These are phyloP conservation scores for Chelidonichthys spinosus DNA, from an alignment of 2,797 vertebrate genomes.

Conservation along the genomic window DNA sequence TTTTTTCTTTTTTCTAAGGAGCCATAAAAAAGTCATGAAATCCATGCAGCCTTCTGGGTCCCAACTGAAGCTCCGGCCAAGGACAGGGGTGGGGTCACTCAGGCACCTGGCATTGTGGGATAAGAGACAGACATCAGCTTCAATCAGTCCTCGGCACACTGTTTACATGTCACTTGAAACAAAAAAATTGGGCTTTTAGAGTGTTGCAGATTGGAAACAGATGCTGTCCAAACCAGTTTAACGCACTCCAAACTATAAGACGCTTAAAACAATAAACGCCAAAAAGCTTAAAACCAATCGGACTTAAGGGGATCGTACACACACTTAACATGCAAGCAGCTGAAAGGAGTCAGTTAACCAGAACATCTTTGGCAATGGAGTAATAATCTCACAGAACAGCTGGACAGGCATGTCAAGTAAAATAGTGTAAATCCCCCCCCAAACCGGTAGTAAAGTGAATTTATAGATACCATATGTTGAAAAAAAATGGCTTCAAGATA, in stretches of 20 bases:
- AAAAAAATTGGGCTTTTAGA: conserved; percentile 27
- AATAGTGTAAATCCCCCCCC: conserved; percentile 33
- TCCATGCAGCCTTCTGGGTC: conserved; percentile 51
- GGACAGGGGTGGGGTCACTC: conserved; percentile 51
- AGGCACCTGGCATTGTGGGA: conserved; percentile 65
- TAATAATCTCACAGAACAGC: conserved; percentile 16
- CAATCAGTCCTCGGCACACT: conserved; percentile 27
- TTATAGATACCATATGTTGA: conserved; percentile 45
- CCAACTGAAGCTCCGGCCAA: conserved; percentile 46
- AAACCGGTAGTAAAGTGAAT: conserved; percentile 5
- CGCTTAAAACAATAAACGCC: conserved; percentile 1
- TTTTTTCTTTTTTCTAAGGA: too few relatives aligned
- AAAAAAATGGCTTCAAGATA: conserved; percentile 43
- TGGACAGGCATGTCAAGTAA: conserved; percentile 29
- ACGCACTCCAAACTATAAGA: conserved; percentile 31
- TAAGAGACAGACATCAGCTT: conserved; percentile 50
- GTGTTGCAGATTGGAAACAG: conserved; percentile 68
- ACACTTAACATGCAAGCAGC: neutral
- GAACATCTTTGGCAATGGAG: conserved; percentile 5
- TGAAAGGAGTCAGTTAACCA: conserved; percentile 15
- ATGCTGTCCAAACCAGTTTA: conserved; percentile 37
- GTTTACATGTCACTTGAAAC: conserved; percentile 47
- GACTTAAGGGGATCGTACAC: conserved; percentile 7
- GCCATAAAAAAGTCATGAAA: conserved; percentile 60
- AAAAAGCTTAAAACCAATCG: neutral